Evolutionary conservation across 2,888 invertebrate species (phyloP), one percentile per base, ranked within the genome.

Genomic region (Anthrax anthrax): DNA sequence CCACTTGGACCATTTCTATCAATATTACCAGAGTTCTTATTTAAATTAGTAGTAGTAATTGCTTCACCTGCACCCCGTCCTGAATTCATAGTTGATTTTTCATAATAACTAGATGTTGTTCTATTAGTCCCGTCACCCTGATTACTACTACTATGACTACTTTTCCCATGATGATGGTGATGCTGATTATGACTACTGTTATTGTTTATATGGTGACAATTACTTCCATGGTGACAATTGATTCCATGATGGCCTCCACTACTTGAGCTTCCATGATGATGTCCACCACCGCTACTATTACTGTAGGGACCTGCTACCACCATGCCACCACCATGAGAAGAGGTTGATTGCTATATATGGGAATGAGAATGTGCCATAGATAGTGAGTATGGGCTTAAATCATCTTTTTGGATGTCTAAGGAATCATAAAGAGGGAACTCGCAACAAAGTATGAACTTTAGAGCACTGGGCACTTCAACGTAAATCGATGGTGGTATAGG

Each of bases 401-500:
- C 65, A 13, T 54, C 50, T 54, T 65, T 65, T 23, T 66, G 61
- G 19, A 66, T 80, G 19, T 82, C 79, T 57, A 80, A 68, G 5
- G 74, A 75, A 62, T 91, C 81, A 63, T 92, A 92, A 48, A 91
- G 73, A 1, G 91, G 90, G 59, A 81, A 89, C 64, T 92, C 92
- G 61, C 89, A 91, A 66, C 91, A 91, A 41, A 89, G 64, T 18
- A 87, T 72, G 60, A 80, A 85, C 65, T 91, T 91, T 42, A 92
- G 66, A 52, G 82, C 83, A 58, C 75, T 74, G 1, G 91, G 91
- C 38, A 91, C 84, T 62, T 86, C 85, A n/a, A 81, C 80, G 67
- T 91, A 92, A 40, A 90, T 79, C 2, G 82, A 76, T 0, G 89
- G 86, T 10, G 91, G 91, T 50, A 92, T 80, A 6, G 89, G 91